Base-by-base conservation (phyloP, 1,140 invertebrate genomes). In the Amyelois transitella region DNA sequence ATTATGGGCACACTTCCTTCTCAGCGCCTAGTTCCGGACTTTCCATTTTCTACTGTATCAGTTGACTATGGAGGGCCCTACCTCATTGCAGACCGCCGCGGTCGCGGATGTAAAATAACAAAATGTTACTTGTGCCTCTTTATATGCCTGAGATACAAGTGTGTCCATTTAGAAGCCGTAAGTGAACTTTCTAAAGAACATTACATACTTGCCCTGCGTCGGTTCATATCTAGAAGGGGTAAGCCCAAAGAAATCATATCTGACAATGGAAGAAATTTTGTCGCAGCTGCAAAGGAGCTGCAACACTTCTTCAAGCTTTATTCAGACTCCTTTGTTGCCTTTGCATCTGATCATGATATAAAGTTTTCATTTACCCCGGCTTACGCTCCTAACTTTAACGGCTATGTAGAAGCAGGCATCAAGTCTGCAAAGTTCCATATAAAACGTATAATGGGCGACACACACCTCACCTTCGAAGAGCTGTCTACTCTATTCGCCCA, bases 111-210 rank as follows among this genome's bases (percentile, higher is more conserved):
- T 18, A 51, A 51, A 38, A 51, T 51, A 21, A 32, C 20, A 8
- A 51, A 51, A 38, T 51, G 25, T 51, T 51, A 51, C 20, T 32
- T 51, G 12, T 51, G 49, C 19, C 28, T 51, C 6, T 51, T 51
- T 32, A n/a, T 51, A n/a, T 51, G 49, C 19, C 38, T 19, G 18
- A n/a, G 20, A 8, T 25, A 22, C n/a, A 51, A 32, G 21, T 22
- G 20, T 18, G 3, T 51, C 19, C 49, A 51, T 18, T 18, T 51
- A 32, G 49, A 51, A 32, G 49, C 49, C 8, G 49, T 51, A 28
- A 51, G 49, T 22, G 49, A 51, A 25, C 20, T 51, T 18, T 32
- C 24, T 51, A 51, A 51, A 21, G 49, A 51, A n/a, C n/a, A n/a
- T n/a, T n/a, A n/a, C n/a, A n/a, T n/a, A n/a, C n/a, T n/a, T n/a